Conservation (phyloP, 2,113 vertebrate species). For the Polypterus bichir region DNA sequence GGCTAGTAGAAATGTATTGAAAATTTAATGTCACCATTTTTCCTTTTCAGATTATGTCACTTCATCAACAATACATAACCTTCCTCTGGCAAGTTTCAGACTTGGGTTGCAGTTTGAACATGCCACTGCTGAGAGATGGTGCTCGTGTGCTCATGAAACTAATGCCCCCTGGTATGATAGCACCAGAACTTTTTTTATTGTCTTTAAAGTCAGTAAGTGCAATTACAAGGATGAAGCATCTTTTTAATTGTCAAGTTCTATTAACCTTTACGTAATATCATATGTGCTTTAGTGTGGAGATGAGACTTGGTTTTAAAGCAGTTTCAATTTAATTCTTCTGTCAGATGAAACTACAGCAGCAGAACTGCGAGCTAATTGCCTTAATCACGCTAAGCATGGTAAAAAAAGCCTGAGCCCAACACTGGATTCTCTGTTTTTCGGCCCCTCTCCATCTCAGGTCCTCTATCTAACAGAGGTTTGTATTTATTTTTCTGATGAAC, state of each 20-base stretch:
- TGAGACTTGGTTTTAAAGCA: too few species aligned
- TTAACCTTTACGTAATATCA: not conserved
- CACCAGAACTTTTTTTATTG: not conserved
- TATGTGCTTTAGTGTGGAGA: too few species aligned
- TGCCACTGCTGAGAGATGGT: slow-evolving; percentile 66
- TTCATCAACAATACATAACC: slow-evolving; percentile 67
- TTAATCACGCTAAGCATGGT: slow-evolving; percentile 68
- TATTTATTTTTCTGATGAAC: slow-evolving; percentile 6
- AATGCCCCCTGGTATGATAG: slow-evolving; percentile 61
- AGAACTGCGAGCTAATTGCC: slow-evolving; percentile 66
- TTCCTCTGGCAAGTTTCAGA: slow-evolving; percentile 76
- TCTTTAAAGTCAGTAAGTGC: not conserved
- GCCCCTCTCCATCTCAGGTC: slow-evolving; percentile 68
- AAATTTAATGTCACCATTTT: too few species aligned
- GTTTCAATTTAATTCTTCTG: too few species aligned
- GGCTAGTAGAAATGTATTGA: too few species aligned
- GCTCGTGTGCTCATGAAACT: slow-evolving; percentile 70
- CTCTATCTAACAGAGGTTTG: slow-evolving; percentile 68
- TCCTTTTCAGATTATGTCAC: slow-evolving; percentile 59
- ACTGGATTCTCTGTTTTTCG: slow-evolving; percentile 66
- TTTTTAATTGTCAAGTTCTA: too few species aligned
- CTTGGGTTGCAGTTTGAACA: slow-evolving; percentile 62
- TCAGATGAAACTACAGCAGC: slow-evolving; percentile 67
- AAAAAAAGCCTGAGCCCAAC: slow-evolving; percentile 69
- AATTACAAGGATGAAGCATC: not conserved